These are phyloP conservation scores for Zalophus californianus DNA, from an alignment of 2,797 vertebrate species.

Conservation along the genomic window DNA sequence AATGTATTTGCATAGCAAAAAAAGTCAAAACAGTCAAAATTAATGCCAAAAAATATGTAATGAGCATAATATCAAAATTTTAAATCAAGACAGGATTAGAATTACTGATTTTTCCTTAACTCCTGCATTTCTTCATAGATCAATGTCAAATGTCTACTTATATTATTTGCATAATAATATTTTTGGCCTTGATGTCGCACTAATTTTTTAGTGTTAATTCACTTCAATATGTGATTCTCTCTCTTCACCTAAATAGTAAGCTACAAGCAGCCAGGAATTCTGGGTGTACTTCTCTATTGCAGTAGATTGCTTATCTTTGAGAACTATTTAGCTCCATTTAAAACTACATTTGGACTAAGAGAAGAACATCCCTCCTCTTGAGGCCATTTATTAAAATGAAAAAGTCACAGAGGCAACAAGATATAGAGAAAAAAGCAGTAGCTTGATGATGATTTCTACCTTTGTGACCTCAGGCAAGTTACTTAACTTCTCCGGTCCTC, in stretches of 20 bases:
- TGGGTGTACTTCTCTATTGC: neutral
- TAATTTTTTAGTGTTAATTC: conserved; percentile 18
- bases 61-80: neutral
- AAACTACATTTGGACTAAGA: neutral
- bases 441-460: neutral
- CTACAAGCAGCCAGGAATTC: neutral
- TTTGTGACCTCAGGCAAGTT: neutral
- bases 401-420: neutral
- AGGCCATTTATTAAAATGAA: neutral
- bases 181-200: neutral
- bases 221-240: neutral
- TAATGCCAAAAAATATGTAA: neutral
- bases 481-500: neutral
- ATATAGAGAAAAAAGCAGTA: neutral
- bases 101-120: neutral
- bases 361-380: neutral
- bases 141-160: neutral
- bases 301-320: neutral
- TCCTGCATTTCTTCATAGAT: neutral
- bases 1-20: neutral
- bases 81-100: neutral
- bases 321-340: neutral
- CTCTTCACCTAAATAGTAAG: neutral
- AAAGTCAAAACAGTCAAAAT: neutral
- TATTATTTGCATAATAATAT: neutral